phyloP scores from a whole-genome alignment of 1,140 invertebrate species.

The Nymphalis io region DNA sequence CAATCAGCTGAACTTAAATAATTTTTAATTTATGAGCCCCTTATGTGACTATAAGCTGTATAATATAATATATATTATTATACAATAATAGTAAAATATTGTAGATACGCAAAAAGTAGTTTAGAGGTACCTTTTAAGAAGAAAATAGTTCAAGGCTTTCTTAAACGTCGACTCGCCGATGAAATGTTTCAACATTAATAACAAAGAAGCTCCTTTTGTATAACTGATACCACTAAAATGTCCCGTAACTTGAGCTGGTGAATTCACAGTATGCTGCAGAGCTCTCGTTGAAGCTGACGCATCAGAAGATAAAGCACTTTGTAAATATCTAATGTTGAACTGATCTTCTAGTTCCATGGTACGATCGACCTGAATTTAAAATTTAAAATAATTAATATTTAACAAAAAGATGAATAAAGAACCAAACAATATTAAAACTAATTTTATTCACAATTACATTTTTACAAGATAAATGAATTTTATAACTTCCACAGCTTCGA shows the following conservation, averaged over 20 bases:
- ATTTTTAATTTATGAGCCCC: too few species aligned
- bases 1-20: too few species aligned
- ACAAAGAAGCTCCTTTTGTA: conserved; percentile 84
- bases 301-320: conserved; percentile 64
- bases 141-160: conserved; percentile 82
- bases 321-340: conserved; percentile 67
- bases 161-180: conserved; percentile 84
- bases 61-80: too few species aligned
- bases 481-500: too few species aligned
- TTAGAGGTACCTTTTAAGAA: conserved; percentile 74
- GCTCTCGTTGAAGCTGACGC: conserved; percentile 53
- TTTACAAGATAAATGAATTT: too few species aligned
- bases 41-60: too few species aligned
- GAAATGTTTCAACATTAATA: conserved; percentile 88
- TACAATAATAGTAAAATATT: too few species aligned
- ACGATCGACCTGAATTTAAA: conserved; percentile 51
- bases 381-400: not conserved
- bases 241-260: conserved; percentile 78
- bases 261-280: conserved; percentile 71
- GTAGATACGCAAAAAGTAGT: not conserved
- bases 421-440: too few species aligned
- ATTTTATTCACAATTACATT: too few species aligned
- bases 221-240: conserved; percentile 84
- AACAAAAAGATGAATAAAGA: not conserved
- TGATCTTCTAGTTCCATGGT: conserved; percentile 60